phyloP scores from a whole-genome alignment of 2,888 invertebrate genomes.

The Dynastes tityus region DNA sequence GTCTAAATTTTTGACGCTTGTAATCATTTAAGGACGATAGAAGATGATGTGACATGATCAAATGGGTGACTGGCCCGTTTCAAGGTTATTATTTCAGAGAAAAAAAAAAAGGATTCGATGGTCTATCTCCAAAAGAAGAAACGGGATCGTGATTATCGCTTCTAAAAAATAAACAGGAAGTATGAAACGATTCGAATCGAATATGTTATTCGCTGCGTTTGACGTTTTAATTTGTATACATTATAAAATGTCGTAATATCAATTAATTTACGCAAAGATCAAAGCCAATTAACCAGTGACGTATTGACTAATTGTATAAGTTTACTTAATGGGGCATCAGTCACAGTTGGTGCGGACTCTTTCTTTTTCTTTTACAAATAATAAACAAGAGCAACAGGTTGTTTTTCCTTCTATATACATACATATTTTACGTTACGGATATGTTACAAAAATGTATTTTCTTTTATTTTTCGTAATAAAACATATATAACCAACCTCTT shows the following conservation, averaged over 20 bases:
- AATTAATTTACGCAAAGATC: too few species aligned
- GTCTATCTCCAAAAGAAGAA: not conserved
- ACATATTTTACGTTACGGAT: not conserved
- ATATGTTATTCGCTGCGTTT: too few species aligned
- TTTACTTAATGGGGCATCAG: too few species aligned
- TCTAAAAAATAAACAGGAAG: constrained; percentile 11
- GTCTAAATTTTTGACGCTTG: too few species aligned
- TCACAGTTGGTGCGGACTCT: too few species aligned
- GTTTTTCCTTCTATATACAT: constrained; percentile 4
- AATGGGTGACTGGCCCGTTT: constrained; percentile 60
- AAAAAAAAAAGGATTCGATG: constrained; percentile 22
- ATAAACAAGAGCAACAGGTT: constrained; percentile 38
- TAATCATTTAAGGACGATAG: not conserved
- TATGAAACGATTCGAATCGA: not conserved
- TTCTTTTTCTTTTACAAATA: not conserved
- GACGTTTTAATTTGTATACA: too few species aligned
- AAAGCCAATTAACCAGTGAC: too few species aligned
- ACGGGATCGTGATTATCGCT: not conserved
- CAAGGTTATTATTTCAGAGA: constrained; percentile 58
- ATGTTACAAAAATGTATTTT: too few species aligned
- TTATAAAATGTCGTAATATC: too few species aligned
- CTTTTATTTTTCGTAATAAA: not conserved
- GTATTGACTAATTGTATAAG: too few species aligned
- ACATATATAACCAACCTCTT: not conserved
- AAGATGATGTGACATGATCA: constrained; percentile 19